Evolutionary conservation across 2,797 vertebrate species (phyloP).

Genomic region (Sebastolobus altivelis): DNA sequence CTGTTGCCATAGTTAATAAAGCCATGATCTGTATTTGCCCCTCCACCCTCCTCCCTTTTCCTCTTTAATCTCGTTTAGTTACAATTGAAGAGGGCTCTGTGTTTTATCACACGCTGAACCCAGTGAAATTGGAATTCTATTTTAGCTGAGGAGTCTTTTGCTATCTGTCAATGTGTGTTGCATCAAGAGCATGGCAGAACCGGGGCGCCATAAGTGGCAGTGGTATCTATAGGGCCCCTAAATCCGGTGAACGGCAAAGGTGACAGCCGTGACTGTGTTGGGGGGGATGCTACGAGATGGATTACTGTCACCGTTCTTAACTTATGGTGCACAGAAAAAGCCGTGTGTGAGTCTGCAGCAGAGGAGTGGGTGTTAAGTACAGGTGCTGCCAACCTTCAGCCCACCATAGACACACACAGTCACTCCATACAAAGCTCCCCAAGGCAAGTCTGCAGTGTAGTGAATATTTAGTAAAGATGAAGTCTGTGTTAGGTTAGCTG

Average conservation of each 20-base stretch:
- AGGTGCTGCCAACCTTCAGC: conserved; percentile 70
- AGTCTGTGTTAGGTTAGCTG: not conserved
- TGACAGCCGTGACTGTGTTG: conserved; percentile 73
- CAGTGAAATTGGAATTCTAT: conserved; percentile 73
- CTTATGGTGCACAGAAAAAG: conserved; percentile 35
- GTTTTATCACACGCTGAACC: conserved; percentile 70
- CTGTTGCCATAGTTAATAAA: conserved; percentile 76
- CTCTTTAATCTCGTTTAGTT: conserved; percentile 72
- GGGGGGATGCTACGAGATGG: conserved; percentile 61
- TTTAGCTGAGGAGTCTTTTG: conserved; percentile 66
- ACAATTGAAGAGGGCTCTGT: conserved; percentile 62
- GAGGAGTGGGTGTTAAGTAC: conserved; percentile 60
- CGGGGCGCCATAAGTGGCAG: conserved; percentile 41
- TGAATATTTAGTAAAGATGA: conserved; percentile 6
- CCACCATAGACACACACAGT: conserved; percentile 41
- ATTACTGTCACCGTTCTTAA: conserved; percentile 73
- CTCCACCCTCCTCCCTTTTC: conserved; percentile 22
- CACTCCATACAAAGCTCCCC: conserved; percentile 8
- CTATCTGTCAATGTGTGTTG: conserved; percentile 66
- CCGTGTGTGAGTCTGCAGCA: conserved; percentile 25
- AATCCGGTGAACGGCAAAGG: conserved; percentile 62
- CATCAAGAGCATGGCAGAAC: conserved; percentile 57
- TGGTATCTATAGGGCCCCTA: conserved; percentile 61
- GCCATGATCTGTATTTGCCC: conserved; percentile 69
- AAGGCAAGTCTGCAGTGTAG: conserved; percentile 19